Evolutionary conservation across 2,797 vertebrate species (phyloP), one percentile per base, ranked within the genome.

Genomic region (Tokudaia tokunoshimensis): DNA sequence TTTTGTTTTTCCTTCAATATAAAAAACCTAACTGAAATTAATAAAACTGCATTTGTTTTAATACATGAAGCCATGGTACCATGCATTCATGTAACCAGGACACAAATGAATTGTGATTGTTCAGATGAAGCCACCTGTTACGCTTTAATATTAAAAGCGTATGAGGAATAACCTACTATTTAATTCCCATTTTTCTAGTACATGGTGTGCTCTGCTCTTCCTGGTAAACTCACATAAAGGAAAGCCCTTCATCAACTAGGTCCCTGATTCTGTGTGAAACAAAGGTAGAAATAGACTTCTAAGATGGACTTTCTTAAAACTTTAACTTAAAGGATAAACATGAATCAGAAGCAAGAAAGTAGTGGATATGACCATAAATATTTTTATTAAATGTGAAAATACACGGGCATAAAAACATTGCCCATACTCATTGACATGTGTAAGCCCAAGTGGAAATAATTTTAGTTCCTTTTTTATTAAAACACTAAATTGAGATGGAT

Each of bases 341-440:
- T 55, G 65, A 97, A 74, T 76, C 4, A 9, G 89, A 89, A 88
- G 89, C 79, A 97, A 92, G 97, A n/a, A 95, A 3, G 82, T 89
- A 91, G 83, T 12, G 31, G 63, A 78, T 92, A 95, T 98, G 98
- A 98, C 98, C 98, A 98, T 98, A 98, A 98, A 99, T 99, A 98
- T 97, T 97, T 98, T 99, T 98, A 99, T 97, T 98, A 97, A 98
- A 98, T 98, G 98, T 98, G 98, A 99, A 99, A 98, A 98, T 98
- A 98, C 98, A 98, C 93, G 97, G 98, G 98, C 98, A 98, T 97
- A 98, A 98, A 99, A 99, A 98, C 98, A 98, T 96, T 98, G 98
- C 98, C 98, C 98, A 97, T 97, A 98, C 95, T 98, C 98, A 92
- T 97, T 98, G 98, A 98, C 97, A 98, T 92, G 61, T 96, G 91